Base-by-base conservation (phyloP, 2,113 vertebrate species). In the Tupaia chinensis region DNA sequence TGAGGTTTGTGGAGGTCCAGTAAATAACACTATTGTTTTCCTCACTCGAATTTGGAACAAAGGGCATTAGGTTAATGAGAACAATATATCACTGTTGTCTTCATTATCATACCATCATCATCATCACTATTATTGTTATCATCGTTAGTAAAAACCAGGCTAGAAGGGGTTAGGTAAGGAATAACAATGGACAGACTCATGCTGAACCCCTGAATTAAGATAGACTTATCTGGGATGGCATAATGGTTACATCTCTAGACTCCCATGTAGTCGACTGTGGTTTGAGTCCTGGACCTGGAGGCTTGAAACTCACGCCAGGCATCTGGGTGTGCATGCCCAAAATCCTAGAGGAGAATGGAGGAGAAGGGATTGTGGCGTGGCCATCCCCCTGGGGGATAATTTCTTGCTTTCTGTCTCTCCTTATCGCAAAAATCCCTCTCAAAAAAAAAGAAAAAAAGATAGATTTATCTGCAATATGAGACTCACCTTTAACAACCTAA, bases 31-130 rank as follows among this genome's bases (percentile, higher is more conserved):
- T 65, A 22, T 19, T 69, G 7, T 53, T 80, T 80, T 83, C 34
- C 5, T 92, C 44, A 80, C 10, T 92, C 70, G 63, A 70, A 10
- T 91, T 95, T 58, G 97, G 44, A 93, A 87, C 74, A 87, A 95
- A 94, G 66, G 69, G 85, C 25, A 82, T n/a, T 27, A 85, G 68
- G 16, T 20, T 68, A 70, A 54, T 87, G 54, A 66, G 34, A 93
- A 90, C 7, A 90, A 60, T 3, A n/a, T 9, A 56, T 27, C 14
- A 7, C 20, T 25, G 95, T 77, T 84, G 66, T 87, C 29, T 66
- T 69, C 14, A 61, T 84, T 7, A 32, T 53, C 2, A 34, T 32
- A 63, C 27, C 14, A 61, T 84, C 9, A 32, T 53, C 1, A 34
- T 32, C 70, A n/a, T 27, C 1, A n/a, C 19, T 74, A 44, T 22